Percentiles rank a stretch among this genome's conserved stretches.
phyloP scores from a whole-genome alignment of 2,888 invertebrate genomes.

The Kuschelorhynchus macadamiae region DNA sequence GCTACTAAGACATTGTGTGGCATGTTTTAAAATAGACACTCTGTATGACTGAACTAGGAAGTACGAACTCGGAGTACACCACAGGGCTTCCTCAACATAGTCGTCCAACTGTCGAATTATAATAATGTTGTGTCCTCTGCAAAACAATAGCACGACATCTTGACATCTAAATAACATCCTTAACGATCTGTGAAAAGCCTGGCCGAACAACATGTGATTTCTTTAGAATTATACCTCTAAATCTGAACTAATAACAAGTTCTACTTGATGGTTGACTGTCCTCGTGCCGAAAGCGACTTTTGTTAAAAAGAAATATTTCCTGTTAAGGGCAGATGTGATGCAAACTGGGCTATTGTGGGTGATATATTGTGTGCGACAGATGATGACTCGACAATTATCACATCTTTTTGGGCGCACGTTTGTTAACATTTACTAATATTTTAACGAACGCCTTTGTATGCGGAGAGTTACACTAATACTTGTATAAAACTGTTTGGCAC shows the following conservation, averaged over 20 bases:
- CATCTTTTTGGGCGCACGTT: constrained; percentile 1
- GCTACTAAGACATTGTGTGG: too few relatives aligned
- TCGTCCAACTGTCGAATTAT: too few relatives aligned
- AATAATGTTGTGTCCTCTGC: too few relatives aligned
- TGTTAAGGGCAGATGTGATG: constrained; percentile 46
- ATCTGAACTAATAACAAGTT: constrained; percentile 37
- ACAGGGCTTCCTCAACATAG: too few relatives aligned
- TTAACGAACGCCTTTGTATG: neutral
- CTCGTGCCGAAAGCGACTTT: constrained; percentile 40
- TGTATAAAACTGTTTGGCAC: neutral
- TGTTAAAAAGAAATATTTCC: constrained; percentile 37
- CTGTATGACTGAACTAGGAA: too few relatives aligned
- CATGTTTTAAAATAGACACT: too few relatives aligned
- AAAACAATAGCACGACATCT: constrained; percentile 12
- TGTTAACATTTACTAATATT: constrained; percentile 3
- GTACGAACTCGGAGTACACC: too few relatives aligned
- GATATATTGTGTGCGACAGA: constrained; percentile 41
- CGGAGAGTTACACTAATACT: neutral
- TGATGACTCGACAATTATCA: constrained; percentile 36
- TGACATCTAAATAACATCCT: constrained; percentile 29
- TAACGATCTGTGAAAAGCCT: constrained; percentile 31
- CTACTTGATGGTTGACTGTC: constrained; percentile 24
- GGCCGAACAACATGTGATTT: constrained; percentile 40
- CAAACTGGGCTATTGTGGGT: constrained; percentile 39
- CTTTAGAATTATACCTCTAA: constrained; percentile 37